Conservation (phyloP, 1,140 invertebrate genomes). For the Chionoecetes opilio region DNA sequence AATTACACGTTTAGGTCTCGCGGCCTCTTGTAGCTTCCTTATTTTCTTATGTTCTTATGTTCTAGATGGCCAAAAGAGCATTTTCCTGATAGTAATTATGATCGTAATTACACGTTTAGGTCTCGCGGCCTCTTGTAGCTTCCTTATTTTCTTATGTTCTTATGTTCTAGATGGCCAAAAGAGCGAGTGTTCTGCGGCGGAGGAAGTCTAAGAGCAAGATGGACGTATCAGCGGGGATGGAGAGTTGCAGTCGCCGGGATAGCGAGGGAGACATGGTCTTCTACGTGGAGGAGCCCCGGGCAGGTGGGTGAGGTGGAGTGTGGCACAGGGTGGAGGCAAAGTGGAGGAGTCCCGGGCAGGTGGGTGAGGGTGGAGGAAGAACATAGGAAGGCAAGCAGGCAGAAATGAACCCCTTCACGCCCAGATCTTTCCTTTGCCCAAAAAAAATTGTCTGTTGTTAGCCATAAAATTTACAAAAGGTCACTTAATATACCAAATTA, state of each 20-base stretch:
- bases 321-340: no score
- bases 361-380: neutral
- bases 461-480: no score
- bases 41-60: neutral
- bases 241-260: conserved; percentile 84
- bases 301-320: no score
- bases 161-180: conserved; percentile 89
- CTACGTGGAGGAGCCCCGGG: conserved; percentile 89
- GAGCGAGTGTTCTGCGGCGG: conserved; percentile 89
- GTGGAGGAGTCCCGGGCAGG: no score
- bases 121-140: no score
- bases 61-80: conserved; percentile 90
- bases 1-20: no score
- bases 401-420: no score
- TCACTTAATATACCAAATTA: no score
- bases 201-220: conserved; percentile 89
- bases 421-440: no score
- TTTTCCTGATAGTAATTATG: conserved; percentile 55
- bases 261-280: conserved; percentile 89
- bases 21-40: no score
- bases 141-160: conserved; percentile 86
- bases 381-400: neutral
- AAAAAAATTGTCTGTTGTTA: no score
- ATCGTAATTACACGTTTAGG: no score
- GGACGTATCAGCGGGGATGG: conserved; percentile 83